Base-by-base conservation (phyloP, 2,888 invertebrate species). In the Papilio gigon region DNA sequence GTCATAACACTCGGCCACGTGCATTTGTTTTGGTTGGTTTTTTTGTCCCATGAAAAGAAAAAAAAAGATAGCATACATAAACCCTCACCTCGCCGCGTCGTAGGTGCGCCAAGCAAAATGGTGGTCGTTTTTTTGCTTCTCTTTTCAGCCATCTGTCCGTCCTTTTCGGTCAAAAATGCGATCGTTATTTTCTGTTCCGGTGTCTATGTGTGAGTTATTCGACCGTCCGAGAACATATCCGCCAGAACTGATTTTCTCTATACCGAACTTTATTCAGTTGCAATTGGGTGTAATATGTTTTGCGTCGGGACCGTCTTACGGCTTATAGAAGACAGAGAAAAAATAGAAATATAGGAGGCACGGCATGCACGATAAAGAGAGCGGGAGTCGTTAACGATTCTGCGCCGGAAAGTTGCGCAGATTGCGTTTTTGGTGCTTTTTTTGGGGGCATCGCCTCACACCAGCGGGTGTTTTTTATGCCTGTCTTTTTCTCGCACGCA, bases 361-460 rank as follows among this genome's bases (percentile, higher is more conserved):
- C 86, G 83, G 87, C 86, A 86, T 86, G 88, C 83, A 90, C 89
- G 91, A 90, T 92, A 92, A 91, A 92, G 91, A 92, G 92, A 90
- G 89, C 88, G 84, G 88, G 88, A 90, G 89, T 91, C 89, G 91
- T 90, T 92, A 92, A 92, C 92, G 92, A 92, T 92, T 92, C 91
- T 92, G 92, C 92, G 92, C 92, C 88, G 92, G 90, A 87, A 92
- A 92, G 92, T 92, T 92, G 92, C 92, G 92, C 92, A 92, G 92
- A 90, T 91, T 90, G 88, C 88, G 92, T 92, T 92, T 92, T 92
- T 92, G 92, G 92, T 91, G 91, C 89, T 92, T 92, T 92, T 92
- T 92, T 92, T 92, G 90, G 90, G 90, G 92, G 90, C 89, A 90
- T 79, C 87, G 79, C 91, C 91, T 90, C 91, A 90, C 86, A 90